Evolutionary conservation across 1,140 invertebrate genomes (phyloP).

Genomic region (Zaprionus capensis): DNA sequence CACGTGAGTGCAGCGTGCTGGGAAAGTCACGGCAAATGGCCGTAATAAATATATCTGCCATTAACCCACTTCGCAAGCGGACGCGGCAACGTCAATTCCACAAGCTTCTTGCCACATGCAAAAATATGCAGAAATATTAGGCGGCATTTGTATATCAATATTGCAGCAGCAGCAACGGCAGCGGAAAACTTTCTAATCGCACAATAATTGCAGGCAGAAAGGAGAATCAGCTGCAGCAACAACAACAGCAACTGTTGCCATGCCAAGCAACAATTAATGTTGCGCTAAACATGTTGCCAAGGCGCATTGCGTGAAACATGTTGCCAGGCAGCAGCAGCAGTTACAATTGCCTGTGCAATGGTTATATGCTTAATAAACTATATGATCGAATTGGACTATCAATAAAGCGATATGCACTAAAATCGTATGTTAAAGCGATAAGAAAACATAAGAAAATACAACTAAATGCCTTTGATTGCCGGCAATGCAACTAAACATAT

Average conservation of each 20-base stretch:
- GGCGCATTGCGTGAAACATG: constrained; percentile 7
- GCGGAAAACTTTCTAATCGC: constrained; percentile 76
- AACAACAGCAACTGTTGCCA: constrained; percentile 15
- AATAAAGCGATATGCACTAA: neutral
- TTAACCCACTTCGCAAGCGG: constrained; percentile 59
- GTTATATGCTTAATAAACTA: neutral
- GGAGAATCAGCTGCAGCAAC: constrained; percentile 22
- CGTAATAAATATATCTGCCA: constrained; percentile 76
- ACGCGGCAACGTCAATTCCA: constrained; percentile 30
- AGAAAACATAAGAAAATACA: neutral
- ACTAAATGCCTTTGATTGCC: too few species aligned
- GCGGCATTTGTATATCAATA: constrained; percentile 64
- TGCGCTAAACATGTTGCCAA: constrained; percentile 28
- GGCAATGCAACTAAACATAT: too few species aligned
- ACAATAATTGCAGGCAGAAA: constrained; percentile 63
- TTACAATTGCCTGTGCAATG: neutral
- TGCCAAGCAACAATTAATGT: constrained; percentile 49
- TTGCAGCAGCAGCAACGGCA: constrained; percentile 16
- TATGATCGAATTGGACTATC: neutral
- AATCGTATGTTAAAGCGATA: neutral
- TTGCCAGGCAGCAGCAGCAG: constrained; percentile 6
- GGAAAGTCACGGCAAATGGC: constrained; percentile 53
- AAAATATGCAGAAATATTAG: constrained; percentile 58
- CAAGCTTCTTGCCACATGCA: constrained; percentile 41
- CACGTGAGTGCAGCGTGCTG: constrained; percentile 51